Conservation (phyloP, 2,113 vertebrate genomes). For the Cichladusa arquata region DNA sequence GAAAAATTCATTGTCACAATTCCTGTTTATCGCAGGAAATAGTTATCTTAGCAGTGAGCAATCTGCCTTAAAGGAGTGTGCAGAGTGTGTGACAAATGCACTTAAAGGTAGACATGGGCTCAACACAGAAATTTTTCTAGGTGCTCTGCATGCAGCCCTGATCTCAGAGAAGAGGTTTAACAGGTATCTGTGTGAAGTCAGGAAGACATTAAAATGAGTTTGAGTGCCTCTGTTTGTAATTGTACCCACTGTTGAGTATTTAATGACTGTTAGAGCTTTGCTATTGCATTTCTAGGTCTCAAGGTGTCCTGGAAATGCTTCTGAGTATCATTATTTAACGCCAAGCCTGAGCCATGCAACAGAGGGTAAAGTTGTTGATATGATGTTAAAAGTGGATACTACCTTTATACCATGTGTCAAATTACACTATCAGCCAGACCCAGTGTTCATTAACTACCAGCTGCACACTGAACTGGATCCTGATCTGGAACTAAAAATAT, state of each 20-base stretch:
- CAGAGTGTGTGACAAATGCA: neutral
- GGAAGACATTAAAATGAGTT: neutral
- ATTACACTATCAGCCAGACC: conserved; percentile 73
- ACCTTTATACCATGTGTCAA: conserved; percentile 64
- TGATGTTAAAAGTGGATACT: conserved; percentile 73
- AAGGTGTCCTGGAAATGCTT: conserved; percentile 32
- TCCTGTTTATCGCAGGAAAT: conserved; percentile 11
- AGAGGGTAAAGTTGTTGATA: conserved; percentile 31
- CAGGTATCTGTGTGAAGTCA: neutral
- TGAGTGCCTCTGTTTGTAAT: neutral
- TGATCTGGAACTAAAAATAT: conserved; percentile 78
- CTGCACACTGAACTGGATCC: conserved; percentile 71
- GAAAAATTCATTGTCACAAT: neutral
- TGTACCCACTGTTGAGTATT: neutral
- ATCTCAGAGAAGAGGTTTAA: neutral
- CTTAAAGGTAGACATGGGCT: neutral
- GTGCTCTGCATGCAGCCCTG: neutral
- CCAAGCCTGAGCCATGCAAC: conserved; percentile 66
- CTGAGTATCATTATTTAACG: conserved; percentile 68
- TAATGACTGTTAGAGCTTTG: neutral
- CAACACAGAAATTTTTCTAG: neutral
- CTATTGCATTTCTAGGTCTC: conserved; percentile 59
- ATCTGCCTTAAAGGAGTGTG: neutral
- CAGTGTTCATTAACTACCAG: conserved; percentile 74
- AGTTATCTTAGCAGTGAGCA: neutral